Conservation (phyloP, 2,113 vertebrate species). For the Equus quagga region DNA sequence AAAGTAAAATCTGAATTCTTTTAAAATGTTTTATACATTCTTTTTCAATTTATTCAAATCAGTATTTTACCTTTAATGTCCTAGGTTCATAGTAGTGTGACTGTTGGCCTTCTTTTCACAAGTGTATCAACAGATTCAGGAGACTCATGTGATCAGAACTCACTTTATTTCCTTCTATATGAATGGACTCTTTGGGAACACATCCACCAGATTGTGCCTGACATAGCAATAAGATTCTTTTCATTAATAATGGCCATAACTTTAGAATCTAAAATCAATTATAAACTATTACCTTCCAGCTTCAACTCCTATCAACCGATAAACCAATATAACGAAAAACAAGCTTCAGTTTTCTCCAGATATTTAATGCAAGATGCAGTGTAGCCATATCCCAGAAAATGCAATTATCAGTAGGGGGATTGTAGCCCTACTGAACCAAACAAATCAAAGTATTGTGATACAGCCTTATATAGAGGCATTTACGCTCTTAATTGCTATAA, state of each 20-base stretch:
- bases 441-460: neutral
- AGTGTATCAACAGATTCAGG: neutral
- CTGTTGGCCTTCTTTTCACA: neutral
- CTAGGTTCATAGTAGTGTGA: neutral
- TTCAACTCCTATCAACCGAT: neutral
- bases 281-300: neutral
- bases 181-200: conserved; percentile 29
- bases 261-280: conserved; percentile 37
- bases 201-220: neutral
- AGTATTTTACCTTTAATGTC: neutral
- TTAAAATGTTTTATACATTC: neutral
- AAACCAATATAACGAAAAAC: conserved; percentile 55
- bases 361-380: conserved; percentile 61
- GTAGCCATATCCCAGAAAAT: conserved; percentile 41
- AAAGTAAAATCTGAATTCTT: neutral
- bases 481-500: conserved; percentile 33
- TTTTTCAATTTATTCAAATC: conserved; percentile 31
- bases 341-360: conserved; percentile 43
- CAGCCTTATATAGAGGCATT: neutral
- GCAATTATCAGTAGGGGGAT: neutral
- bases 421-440: conserved; percentile 12
- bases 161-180: conserved; percentile 22
- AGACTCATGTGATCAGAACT: neutral
- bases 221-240: conserved; percentile 39
- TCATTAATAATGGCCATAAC: neutral